These are phyloP conservation scores for Sarcoramphus papa DNA, from an alignment of 2,797 vertebrate species.

Conservation along the genomic window DNA sequence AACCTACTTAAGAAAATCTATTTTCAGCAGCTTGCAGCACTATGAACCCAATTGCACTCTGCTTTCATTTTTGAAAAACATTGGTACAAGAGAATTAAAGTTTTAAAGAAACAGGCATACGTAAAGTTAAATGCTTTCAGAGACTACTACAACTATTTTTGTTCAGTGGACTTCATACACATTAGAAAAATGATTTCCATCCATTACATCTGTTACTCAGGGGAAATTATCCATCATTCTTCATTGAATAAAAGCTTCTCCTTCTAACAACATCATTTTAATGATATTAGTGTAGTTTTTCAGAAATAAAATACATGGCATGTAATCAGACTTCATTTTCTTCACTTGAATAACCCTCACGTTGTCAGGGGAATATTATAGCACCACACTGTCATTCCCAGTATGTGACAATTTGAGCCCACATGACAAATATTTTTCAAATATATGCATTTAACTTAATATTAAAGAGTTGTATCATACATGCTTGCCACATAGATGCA, in stretches of 20 bases:
- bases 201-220: not conserved
- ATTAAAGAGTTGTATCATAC: not conserved
- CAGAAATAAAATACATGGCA: constrained; percentile 2
- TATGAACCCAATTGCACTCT: not conserved
- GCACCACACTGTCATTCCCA: not conserved
- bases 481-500: not conserved
- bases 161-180: not conserved
- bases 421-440: not conserved
- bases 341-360: not conserved
- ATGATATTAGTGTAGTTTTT: not conserved
- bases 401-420: not conserved
- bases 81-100: not conserved
- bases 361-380: not conserved
- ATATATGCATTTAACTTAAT: not conserved
- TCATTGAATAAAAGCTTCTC: not conserved
- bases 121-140: not conserved
- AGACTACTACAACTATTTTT: not conserved
- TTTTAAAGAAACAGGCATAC: not conserved
- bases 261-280: not conserved
- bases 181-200: not conserved
- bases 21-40: not conserved
- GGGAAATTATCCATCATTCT: not conserved
- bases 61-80: not conserved
- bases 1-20: constrained; percentile 3
- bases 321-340: constrained; percentile 8